A percentile compares a stretch with the other conserved stretches of the same genome.
Evolutionary conservation across 2,888 invertebrate genomes (phyloP).

Genomic region (Chorisops tibialis): DNA sequence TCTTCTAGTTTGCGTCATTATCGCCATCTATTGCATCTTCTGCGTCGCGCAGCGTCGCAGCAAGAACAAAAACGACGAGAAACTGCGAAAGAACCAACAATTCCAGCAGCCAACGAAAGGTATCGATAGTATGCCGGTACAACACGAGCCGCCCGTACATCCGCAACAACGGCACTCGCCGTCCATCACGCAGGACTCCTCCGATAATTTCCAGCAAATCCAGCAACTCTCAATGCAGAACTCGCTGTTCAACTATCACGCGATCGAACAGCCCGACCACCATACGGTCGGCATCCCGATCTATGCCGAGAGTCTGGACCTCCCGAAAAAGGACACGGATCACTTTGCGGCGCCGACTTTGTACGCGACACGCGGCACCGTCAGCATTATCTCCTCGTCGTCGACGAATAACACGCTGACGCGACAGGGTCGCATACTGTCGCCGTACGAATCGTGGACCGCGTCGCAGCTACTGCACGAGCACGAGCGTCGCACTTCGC

Average conservation of each 20-base stretch:
- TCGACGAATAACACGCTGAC: constrained; percentile 48
- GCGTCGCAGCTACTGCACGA: constrained; percentile 60
- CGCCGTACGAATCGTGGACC: constrained; percentile 60
- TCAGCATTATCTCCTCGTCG: constrained; percentile 36
- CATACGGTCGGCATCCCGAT: constrained; percentile 53
- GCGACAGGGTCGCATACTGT: constrained; percentile 51
- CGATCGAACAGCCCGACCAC: constrained; percentile 47
- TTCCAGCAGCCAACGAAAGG: constrained; percentile 44
- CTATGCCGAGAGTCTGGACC: background rate
- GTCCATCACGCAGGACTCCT: background rate
- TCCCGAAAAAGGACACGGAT: constrained; percentile 2
- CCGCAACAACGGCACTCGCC: background rate
- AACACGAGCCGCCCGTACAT: background rate
- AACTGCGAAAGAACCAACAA: background rate
- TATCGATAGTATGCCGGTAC: constrained; percentile 44
- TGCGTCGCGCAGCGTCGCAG: constrained; percentile 27
- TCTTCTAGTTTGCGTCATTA: constrained; percentile 30
- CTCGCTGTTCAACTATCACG: constrained; percentile 34
- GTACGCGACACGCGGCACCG: constrained; percentile 18
- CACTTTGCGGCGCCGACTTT: constrained; percentile 5
- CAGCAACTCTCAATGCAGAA: constrained; percentile 17
- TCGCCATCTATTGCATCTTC: constrained; percentile 32
- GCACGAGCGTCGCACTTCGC: constrained; percentile 54
- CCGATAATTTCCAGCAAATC: background rate
- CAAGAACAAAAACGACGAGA: constrained; percentile 42